A percentile compares a stretch with the other conserved stretches of the same genome.
phyloP scores from a whole-genome alignment of 2,888 invertebrate species.

The Mantis religiosa region DNA sequence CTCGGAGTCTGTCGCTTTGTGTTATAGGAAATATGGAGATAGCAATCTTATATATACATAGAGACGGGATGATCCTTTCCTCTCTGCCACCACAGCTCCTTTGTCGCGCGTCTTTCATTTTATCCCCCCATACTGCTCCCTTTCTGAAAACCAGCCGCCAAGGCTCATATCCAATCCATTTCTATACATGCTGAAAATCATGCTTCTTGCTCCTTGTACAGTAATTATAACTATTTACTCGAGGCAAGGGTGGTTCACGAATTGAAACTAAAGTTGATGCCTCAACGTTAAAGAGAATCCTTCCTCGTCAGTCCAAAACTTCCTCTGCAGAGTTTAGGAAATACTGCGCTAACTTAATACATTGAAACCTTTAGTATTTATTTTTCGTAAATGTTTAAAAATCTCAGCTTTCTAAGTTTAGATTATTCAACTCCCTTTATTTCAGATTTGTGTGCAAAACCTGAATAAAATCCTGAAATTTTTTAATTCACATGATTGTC shows the following conservation, averaged over 20 bases:
- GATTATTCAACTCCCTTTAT: no score
- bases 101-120: constrained; percentile 19
- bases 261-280: not conserved
- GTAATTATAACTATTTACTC: not conserved
- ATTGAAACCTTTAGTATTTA: not conserved
- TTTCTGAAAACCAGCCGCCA: not conserved
- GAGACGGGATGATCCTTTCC: constrained; percentile 5
- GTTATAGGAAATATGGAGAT: constrained; percentile 19
- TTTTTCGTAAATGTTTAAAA: not conserved
- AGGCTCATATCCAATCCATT: constrained; percentile 11
- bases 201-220: not conserved
- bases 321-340: not conserved
- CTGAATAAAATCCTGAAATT: no score
- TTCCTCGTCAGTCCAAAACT: not conserved
- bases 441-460: no score
- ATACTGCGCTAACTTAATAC: not conserved
- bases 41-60: constrained; percentile 17
- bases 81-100: constrained; percentile 7
- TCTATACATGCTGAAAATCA: not conserved
- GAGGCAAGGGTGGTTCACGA: not conserved
- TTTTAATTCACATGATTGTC: no score
- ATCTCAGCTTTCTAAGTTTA: no score
- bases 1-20: constrained; percentile 17
- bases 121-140: not conserved
- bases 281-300: not conserved